Evolutionary conservation across 2,113 vertebrate species (phyloP).

Genomic region (Speoplatyrhinus poulsoni): DNA sequence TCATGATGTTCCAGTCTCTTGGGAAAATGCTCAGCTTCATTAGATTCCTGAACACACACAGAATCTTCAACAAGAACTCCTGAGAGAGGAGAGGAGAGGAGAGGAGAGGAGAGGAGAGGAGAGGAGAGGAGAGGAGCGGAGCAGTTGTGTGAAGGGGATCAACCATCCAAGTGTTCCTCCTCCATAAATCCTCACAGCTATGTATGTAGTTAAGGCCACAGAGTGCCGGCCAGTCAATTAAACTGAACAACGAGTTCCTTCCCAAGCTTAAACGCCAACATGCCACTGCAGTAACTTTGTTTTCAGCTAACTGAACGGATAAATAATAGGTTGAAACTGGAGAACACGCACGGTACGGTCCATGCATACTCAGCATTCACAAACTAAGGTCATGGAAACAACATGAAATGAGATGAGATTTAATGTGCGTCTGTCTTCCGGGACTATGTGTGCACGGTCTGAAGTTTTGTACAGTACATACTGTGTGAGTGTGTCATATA

Average conservation of each 20-base stretch:
- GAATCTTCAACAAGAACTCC: slow-evolving; percentile 96
- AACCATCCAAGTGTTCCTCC: neutral
- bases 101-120: neutral
- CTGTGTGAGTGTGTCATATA: too few species aligned
- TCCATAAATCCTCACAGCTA: neutral
- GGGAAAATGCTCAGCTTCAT: slow-evolving; percentile 99
- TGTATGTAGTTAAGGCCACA: too few species aligned
- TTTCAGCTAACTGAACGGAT: neutral
- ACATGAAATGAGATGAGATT: neutral
- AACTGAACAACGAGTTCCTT: neutral
- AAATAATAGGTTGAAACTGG: neutral
- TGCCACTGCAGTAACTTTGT: neutral
- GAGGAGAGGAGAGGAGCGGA: neutral
- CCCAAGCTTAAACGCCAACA: neutral
- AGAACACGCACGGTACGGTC: neutral
- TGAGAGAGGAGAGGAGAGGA: slow-evolving; percentile 46
- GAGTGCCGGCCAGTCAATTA: too few species aligned
- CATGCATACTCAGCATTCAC: too few species aligned
- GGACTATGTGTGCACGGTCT: too few species aligned
- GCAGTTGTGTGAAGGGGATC: neutral
- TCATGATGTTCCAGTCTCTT: slow-evolving; percentile 97
- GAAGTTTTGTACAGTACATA: too few species aligned
- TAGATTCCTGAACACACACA: slow-evolving; percentile 96
- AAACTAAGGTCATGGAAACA: too few species aligned
- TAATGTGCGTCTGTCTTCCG: neutral